Base-by-base conservation (phyloP, 1,140 invertebrate genomes). In the Ceratina australensis region DNA sequence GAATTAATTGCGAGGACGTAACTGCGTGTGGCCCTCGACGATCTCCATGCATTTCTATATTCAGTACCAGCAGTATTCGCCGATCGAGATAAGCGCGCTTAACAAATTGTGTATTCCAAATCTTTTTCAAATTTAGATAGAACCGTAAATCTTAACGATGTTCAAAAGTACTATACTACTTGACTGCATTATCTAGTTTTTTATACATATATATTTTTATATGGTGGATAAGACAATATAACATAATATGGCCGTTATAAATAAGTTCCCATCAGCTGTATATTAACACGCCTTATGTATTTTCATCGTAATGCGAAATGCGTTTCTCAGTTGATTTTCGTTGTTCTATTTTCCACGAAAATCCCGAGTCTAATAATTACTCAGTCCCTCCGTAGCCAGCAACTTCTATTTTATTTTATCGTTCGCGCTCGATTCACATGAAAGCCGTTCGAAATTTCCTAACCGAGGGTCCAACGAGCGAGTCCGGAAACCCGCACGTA, bases 1-100 rank as follows among this genome's bases (percentile, higher is more conserved):
- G 33, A 71, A 77, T 71, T 59, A 60, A 71, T 71, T 24, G 68
- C 68, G 33, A 59, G 54, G 8, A 42, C 33, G 33, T 24, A 59
- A 71, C 54, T 59, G 59, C 54, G 33, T 24, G 33, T 10, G 10
- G 42, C 33, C 61, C 8, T 22, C 13, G 47, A 18, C 54, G 16
- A 47, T 59, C 52, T 13, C 16, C 4, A 42, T 8, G 24, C 10
- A 5, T 54, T 20, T 3, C 13, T 1, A 42, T 42, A 42, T 42
- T 16, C 13, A 1, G 1, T 28, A 42, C 15, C 60, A 18, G 3
- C 20, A 13, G 26, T 15, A 47, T 49, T 3, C 10, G 20, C 18
- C 5, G 20, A 65, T 50, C 50, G 47, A 15, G 16, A 50, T 50
- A 49, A 24, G 24, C 20, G 20, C 3, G 16, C 16, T 5, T 16